Evolutionary conservation across 1,140 invertebrate genomes (phyloP), one percentile per base, ranked within the genome.

Genomic region (Eupeodes corollae): DNA sequence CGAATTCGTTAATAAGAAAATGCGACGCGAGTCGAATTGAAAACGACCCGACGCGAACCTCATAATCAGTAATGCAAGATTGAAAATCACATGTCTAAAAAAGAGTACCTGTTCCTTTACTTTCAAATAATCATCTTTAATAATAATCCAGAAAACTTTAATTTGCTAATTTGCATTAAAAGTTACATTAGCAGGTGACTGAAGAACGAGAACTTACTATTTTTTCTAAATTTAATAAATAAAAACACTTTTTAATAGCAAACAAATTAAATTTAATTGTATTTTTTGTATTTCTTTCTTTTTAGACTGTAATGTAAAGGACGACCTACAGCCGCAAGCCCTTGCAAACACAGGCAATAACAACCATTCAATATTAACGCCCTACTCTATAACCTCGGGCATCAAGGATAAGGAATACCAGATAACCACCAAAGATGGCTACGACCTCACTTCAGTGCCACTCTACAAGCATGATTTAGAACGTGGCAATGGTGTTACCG

Each of bases 291-390:
- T 47, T 14, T 44, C 19, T 54, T 61, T 57, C 61, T 46, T 75
- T 73, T 32, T 67, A 79, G 77, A 80, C 74, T 78, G 79, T 81
- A 79, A 83, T 83, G 80, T 85, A 84, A 84, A 83, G 75, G 79
- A 76, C 75, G 79, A 63, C 52, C 57, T 58, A 83, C 73, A 77
- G 79, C 72, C 75, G 75, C 75, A 84, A 52, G 42, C 57, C 52
- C 47, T 42, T 40, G 16, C 33, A 48, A 44, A 49, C 57, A 64
- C 48, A 21, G 39, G 12, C 15, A 63, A 63, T 38, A 63, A 65
- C 46, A 66, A 65, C 52, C 57, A 60, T 32, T 57, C 63, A 13
- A 66, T 65, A 40, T 56, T 66, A 44, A 62, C 65, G 51, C 63
- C 63, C 42, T 66, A 63, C 34, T 63, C 62, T 31, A 37, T 66